phyloP scores from a whole-genome alignment of 2,888 invertebrate species.

The Parelbella ahira region DNA sequence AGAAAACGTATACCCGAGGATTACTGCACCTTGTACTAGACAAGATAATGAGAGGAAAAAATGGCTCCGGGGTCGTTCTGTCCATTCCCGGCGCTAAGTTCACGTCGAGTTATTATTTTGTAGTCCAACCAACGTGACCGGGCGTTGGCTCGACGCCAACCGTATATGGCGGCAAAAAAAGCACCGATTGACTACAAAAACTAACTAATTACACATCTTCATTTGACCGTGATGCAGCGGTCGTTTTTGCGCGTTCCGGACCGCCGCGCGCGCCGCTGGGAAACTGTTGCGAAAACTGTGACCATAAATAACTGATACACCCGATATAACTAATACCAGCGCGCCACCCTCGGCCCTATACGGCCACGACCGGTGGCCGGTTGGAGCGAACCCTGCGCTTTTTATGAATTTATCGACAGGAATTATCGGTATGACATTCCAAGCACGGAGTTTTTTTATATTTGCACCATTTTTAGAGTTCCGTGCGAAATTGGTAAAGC shows the following conservation, averaged over 20 bases:
- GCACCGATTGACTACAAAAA: slow-evolving; percentile 56
- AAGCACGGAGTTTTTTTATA: slow-evolving; percentile 12
- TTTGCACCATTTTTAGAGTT: no score
- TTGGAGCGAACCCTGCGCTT: neutral
- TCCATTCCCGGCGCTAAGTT: slow-evolving; percentile 7
- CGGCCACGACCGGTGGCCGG: slow-evolving; percentile 8
- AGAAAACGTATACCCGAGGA: neutral
- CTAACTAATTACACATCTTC: slow-evolving; percentile 73
- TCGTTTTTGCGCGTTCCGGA: slow-evolving; percentile 62
- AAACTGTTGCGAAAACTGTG: slow-evolving; percentile 52
- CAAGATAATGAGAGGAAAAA: slow-evolving; percentile 3
- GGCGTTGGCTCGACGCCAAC: slow-evolving; percentile 56
- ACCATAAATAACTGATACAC: slow-evolving; percentile 31
- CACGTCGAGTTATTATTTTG: slow-evolving; percentile 46
- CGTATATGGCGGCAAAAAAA: slow-evolving; percentile 59
- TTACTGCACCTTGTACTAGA: no score
- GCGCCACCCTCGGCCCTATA: slow-evolving; percentile 3
- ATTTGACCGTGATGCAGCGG: slow-evolving; percentile 72
- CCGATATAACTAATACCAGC: slow-evolving; percentile 4
- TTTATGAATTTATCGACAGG: slow-evolving; percentile 25
- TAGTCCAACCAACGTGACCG: slow-evolving; percentile 60
- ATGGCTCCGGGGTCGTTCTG: neutral
- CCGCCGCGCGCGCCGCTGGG: slow-evolving; percentile 51
- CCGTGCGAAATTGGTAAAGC: no score
- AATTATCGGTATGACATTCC: slow-evolving; percentile 14